A percentile compares a stretch with the other conserved stretches of the same genome.
phyloP scores from a whole-genome alignment of 2,797 vertebrate genomes.

The Hypotaenidia okinawae region DNA sequence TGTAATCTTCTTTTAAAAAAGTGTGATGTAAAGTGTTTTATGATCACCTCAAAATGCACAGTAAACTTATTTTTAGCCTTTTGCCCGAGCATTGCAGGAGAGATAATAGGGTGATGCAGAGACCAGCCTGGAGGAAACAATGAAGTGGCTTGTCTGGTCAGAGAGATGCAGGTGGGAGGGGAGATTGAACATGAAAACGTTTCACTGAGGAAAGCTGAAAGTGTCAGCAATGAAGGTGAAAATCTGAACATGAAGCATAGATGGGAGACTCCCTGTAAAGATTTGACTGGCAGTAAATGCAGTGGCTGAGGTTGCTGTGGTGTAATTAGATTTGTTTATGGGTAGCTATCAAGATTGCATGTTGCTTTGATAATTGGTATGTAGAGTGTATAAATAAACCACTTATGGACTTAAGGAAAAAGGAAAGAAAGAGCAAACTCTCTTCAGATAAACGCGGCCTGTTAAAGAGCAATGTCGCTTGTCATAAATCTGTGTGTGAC shows the following conservation, averaged over 20 bases:
- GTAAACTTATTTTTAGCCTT: background rate
- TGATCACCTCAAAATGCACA: background rate
- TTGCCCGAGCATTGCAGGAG: background rate
- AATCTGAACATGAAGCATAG: background rate
- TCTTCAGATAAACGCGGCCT: background rate
- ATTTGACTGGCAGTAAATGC: background rate
- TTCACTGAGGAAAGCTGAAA: background rate
- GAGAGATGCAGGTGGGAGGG: background rate
- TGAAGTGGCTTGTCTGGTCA: background rate
- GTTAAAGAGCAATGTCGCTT: background rate
- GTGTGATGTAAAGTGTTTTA: fast-evolving
- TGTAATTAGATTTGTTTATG: background rate
- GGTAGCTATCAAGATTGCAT: background rate
- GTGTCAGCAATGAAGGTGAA: background rate
- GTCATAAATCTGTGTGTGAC: background rate
- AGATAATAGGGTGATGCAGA: background rate
- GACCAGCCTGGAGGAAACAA: background rate
- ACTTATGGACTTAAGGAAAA: background rate
- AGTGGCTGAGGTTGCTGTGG: background rate
- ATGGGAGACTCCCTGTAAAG: background rate
- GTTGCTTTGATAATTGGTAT: background rate
- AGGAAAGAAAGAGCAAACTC: too few species aligned
- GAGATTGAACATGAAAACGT: too few species aligned
- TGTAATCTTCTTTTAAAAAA: background rate
- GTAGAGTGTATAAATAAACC: background rate